A percentile compares a stretch with the other conserved stretches of the same genome.
phyloP scores from a whole-genome alignment of 2,888 invertebrate species.

The Tachina lurida region DNA sequence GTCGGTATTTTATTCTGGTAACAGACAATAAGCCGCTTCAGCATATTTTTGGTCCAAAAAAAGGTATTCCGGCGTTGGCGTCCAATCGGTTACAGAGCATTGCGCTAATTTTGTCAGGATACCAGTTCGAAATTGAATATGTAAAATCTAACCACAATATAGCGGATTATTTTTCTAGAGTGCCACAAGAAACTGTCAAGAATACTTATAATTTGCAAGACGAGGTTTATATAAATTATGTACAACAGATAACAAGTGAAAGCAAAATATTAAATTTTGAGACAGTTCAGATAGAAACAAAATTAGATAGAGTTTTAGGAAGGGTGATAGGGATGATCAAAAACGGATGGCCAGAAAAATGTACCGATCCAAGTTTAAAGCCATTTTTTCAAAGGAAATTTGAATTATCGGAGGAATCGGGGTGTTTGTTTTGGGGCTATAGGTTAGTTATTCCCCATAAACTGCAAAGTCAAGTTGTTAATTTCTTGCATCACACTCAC shows the following conservation, averaged over 20 bases:
- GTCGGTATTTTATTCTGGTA: too few relatives aligned
- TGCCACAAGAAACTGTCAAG: too few relatives aligned
- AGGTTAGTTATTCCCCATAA: not conserved
- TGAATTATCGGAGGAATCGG: not conserved
- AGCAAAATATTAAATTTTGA: constrained; percentile 7
- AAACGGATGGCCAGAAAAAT: not conserved
- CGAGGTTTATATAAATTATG: constrained; percentile 11
- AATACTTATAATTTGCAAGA: too few relatives aligned
- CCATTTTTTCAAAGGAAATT: not conserved
- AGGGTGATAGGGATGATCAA: not conserved
- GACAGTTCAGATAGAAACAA: not conserved
- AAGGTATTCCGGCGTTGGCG: too few relatives aligned
- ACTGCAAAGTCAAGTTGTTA: not conserved
- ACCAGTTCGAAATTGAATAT: too few relatives aligned
- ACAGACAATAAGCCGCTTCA: too few relatives aligned
- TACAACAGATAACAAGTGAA: not conserved
- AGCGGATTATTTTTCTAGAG: not conserved
- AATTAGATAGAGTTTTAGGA: not conserved
- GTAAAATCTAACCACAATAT: constrained; percentile 69
- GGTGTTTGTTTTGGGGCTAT: constrained; percentile 8
- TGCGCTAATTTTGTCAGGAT: too few relatives aligned
- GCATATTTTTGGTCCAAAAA: too few relatives aligned
- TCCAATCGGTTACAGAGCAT: too few relatives aligned
- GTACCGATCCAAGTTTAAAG: not conserved
- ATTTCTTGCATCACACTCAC: too few relatives aligned